Evolutionary conservation across 2,113 vertebrate species (phyloP).

Genomic region (Miniopterus natalensis): DNA sequence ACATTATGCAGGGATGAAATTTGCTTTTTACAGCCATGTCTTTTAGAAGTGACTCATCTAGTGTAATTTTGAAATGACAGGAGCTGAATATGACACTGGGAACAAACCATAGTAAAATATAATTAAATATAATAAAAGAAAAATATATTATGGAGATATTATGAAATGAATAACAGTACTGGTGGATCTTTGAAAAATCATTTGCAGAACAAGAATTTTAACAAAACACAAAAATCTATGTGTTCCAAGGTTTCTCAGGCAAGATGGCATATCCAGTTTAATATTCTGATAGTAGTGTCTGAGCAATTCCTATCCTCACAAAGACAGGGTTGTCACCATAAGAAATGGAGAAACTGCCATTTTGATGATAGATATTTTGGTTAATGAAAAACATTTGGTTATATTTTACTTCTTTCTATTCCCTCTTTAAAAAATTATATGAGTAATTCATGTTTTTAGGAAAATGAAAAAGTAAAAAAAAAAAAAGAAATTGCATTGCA

Average conservation of each 20-base stretch:
- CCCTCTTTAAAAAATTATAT: slow-evolving; percentile 2
- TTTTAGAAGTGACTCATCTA: neutral
- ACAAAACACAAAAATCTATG: neutral
- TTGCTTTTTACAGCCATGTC: neutral
- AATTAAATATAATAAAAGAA: slow-evolving; percentile 44
- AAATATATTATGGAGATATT: neutral
- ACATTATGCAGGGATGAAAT: neutral
- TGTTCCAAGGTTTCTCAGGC: neutral
- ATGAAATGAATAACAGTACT: slow-evolving; percentile 7
- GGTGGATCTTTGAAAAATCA: neutral
- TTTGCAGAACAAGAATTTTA: slow-evolving; percentile 3
- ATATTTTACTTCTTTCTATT: neutral
- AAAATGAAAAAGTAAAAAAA: slow-evolving; percentile 19
- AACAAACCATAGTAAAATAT: neutral
- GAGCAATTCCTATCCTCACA: neutral
- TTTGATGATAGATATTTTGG: slow-evolving; percentile 27
- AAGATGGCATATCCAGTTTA: neutral
- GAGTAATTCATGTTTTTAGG: neutral
- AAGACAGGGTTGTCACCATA: neutral
- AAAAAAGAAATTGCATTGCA: neutral
- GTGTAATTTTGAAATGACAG: slow-evolving; percentile 23
- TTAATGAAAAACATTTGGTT: slow-evolving; percentile 18
- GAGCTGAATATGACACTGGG: neutral
- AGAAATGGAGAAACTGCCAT: neutral
- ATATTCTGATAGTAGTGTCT: neutral